Base-by-base conservation (phyloP, 2,888 invertebrate species). In the Himalopsyche anomala region DNA sequence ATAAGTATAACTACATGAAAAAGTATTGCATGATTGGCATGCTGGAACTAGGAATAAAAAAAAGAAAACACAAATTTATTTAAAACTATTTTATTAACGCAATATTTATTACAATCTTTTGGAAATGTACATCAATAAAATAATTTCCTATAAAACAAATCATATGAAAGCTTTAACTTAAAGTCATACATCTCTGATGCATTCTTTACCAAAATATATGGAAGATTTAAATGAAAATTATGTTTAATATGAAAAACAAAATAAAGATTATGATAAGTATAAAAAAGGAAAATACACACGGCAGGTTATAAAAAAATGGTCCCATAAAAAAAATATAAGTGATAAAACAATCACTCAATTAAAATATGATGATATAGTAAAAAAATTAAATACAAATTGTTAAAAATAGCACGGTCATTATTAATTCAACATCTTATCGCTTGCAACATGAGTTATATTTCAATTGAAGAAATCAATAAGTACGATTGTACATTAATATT, bases 41-140 rank as follows among this genome's bases (percentile, higher is more conserved):
- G 51, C 51, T 51, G 51, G 3, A 15, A 51, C 15, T 4, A 51
- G 15, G 9, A 45, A 8, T 42, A 9, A 51, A 51, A 51, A 51
- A 62, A 11, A 11, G 19, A 36, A 74, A 74, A 74, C 36, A 5
- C 74, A 51, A 74, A 5, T 74, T 74, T 15, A 74, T 74, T 74
- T 74, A 74, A 74, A 74, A 74, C 74, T 74, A 74, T 74, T 69
- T 74, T 74, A 74, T 74, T 74, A 74, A 74, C 38, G 74, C 15
- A 38, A 12, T 38, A 74, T n/a, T 74, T 38, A 38, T 38, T 28
- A 74, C 38, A 74, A 74, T 74, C 19, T 36, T 74, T 36, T 74
- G 74, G 38, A 74, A 74, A 74, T 74, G 74, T 38, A 74, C 74
- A 74, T 74, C 38, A 74, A 38, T 12, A 36, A 74, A 74, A 74